phyloP scores from a whole-genome alignment of 2,888 invertebrate genomes.

The Byasa hedistus region DNA sequence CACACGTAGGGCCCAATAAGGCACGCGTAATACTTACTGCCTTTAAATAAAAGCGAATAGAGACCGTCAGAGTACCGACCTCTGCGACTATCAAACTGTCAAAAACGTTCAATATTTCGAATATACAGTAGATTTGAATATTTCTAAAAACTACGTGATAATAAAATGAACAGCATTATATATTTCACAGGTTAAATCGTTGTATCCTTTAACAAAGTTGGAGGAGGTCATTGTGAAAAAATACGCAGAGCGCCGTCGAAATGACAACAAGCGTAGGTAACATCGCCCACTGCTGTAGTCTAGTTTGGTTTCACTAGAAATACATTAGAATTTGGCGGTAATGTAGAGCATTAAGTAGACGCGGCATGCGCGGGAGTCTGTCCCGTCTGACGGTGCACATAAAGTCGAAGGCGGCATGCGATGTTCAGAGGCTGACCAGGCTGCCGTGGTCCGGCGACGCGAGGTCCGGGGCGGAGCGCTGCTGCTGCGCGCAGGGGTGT shows the following conservation, averaged over 20 bases:
- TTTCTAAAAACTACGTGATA: background rate
- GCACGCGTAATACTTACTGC: conserved; percentile 33
- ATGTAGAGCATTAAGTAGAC: background rate
- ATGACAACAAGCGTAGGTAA: background rate
- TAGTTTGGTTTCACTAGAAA: background rate
- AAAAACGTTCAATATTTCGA: background rate
- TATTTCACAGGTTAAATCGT: conserved; percentile 11
- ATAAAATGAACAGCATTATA: background rate
- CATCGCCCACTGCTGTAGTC: background rate
- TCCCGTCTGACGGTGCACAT: background rate
- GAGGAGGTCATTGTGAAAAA: conserved; percentile 1
- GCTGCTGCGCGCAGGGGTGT: conserved; percentile 89
- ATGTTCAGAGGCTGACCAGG: conserved; percentile 89
- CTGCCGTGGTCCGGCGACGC: conserved; percentile 88
- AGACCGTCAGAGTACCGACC: conserved; percentile 10
- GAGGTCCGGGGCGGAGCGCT: conserved; percentile 85
- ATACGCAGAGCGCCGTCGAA: background rate
- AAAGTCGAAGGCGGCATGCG: conserved; percentile 34
- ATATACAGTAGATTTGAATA: background rate
- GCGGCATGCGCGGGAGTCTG: conserved; percentile 1
- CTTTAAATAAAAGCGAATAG: conserved; percentile 11
- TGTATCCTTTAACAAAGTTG: background rate
- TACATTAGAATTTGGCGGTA: conserved; percentile 4
- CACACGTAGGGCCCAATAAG: conserved; percentile 38
- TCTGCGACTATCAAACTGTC: conserved; percentile 4